phyloP scores from a whole-genome alignment of 2,888 invertebrate species.

The Altica lythri region DNA sequence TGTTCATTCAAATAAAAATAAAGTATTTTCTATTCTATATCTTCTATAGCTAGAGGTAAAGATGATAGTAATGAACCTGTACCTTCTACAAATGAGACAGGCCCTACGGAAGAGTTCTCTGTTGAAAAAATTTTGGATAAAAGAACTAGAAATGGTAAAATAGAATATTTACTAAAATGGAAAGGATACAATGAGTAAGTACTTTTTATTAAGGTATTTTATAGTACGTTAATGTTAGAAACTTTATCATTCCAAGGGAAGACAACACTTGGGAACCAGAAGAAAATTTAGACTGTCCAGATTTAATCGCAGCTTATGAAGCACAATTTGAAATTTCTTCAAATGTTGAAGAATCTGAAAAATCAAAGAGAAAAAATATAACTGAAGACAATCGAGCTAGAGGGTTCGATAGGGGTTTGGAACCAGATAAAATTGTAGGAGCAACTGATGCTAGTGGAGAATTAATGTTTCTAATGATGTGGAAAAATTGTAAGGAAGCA shows the following conservation, averaged over 20 bases:
- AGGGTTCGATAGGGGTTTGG: conserved; percentile 79
- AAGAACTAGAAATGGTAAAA: conserved; percentile 69
- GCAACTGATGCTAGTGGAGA: conserved; percentile 88
- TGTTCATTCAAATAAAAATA: no score
- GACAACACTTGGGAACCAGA: conserved; percentile 89
- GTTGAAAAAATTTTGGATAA: conserved; percentile 78
- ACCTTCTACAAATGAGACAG: conserved; percentile 11
- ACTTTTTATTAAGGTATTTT: no score
- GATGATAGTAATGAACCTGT: conserved; percentile 17
- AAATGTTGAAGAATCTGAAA: conserved; percentile 43
- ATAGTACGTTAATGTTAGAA: no score
- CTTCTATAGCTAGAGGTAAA: conserved; percentile 23
- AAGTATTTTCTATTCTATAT: no score
- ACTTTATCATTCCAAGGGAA: conserved; percentile 50
- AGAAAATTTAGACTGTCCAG: conserved; percentile 75
- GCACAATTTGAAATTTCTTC: conserved; percentile 42
- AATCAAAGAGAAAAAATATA: conserved; percentile 52
- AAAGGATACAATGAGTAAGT: conserved; percentile 68
- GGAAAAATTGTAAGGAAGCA: conserved; percentile 71
- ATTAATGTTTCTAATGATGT: conserved; percentile 88
- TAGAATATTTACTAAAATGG: conserved; percentile 70
- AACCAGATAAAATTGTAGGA: conserved; percentile 86
- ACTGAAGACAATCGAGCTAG: conserved; percentile 60
- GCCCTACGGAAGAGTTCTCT: conserved; percentile 66
- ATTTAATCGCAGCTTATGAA: conserved; percentile 64